These are phyloP conservation scores for Elysia chlorotica DNA, from an alignment of 1,140 invertebrate genomes.

Conservation along the genomic window DNA sequence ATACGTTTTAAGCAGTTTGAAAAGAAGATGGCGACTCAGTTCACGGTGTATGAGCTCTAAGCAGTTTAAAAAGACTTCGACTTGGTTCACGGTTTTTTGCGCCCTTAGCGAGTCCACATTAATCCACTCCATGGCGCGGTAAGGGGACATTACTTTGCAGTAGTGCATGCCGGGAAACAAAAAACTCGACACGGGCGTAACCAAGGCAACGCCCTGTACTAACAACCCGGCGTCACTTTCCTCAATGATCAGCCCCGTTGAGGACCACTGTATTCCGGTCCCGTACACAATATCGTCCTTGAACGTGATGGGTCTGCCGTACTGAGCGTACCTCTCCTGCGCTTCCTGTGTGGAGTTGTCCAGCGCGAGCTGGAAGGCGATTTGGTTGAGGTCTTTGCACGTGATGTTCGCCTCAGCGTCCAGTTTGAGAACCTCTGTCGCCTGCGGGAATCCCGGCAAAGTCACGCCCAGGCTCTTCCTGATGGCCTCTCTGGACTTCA, in stretches of 20 bases:
- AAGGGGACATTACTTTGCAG: conserved; percentile 33
- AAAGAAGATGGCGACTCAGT: too few species aligned
- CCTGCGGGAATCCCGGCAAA: too few species aligned
- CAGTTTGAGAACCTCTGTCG: too few species aligned
- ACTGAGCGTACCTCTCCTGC: conserved; percentile 5
- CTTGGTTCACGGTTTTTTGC: too few species aligned
- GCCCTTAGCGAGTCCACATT: conserved; percentile 33
- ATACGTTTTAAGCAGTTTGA: too few species aligned
- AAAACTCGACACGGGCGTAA: not conserved
- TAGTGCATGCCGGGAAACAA: conserved; percentile 21
- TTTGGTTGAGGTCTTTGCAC: conserved; percentile 24
- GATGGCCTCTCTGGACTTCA: conserved; percentile 26
- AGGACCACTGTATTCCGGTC: conserved; percentile 12
- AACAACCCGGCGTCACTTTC: conserved; percentile 20
- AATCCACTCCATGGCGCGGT: conserved; percentile 38
- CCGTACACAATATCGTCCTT: conserved; percentile 18
- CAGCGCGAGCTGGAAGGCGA: conserved; percentile 19
- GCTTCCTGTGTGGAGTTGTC: conserved; percentile 17
- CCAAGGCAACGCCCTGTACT: conserved; percentile 23
- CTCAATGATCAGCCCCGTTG: not conserved
- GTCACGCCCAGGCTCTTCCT: too few species aligned
- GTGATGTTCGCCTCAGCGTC: conserved; percentile 5
- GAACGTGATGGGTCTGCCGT: conserved; percentile 19
- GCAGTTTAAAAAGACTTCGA: too few species aligned
- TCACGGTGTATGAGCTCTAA: too few species aligned